Evolutionary conservation across 37 sponge, comb jelly and placozoan genomes (phyloP).

Genomic region (Ianthella basta): DNA sequence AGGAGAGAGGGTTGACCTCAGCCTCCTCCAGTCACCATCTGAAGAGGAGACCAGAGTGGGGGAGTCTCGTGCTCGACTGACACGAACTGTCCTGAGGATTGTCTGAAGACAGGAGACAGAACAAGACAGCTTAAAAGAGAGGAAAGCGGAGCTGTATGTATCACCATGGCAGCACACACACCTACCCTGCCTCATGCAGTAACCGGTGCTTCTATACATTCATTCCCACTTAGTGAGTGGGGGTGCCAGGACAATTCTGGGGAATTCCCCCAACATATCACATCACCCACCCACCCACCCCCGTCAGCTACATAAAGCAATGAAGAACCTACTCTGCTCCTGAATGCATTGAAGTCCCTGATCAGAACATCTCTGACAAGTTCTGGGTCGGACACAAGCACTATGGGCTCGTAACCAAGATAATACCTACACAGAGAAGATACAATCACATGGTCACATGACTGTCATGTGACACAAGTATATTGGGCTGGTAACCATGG

Average conservation of each 20-base stretch:
- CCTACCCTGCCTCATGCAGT: too few relatives aligned
- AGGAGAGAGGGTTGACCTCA: background rate
- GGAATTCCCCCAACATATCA: too few relatives aligned
- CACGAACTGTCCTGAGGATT: too few relatives aligned
- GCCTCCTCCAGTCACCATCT: background rate
- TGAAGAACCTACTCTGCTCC: background rate
- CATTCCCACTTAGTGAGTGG: too few relatives aligned
- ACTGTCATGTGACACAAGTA: background rate
- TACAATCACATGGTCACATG: background rate
- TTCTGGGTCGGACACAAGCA: slow-evolving; percentile 9
- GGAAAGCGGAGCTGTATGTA: too few relatives aligned
- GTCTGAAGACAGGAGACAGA: too few relatives aligned
- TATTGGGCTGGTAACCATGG: background rate
- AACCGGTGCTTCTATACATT: too few relatives aligned
- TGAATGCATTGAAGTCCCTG: background rate
- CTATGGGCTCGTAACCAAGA: background rate
- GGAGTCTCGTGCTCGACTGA: background rate
- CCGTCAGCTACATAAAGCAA: too few relatives aligned
- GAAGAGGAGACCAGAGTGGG: background rate
- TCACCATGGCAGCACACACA: too few relatives aligned
- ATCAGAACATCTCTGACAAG: background rate
- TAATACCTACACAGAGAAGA: background rate
- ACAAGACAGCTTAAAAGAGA: too few relatives aligned
- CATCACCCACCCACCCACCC: too few relatives aligned
- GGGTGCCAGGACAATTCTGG: too few relatives aligned